Base-by-base conservation (phyloP, 2,888 invertebrate genomes). In the Trichogramma evanescens region DNA sequence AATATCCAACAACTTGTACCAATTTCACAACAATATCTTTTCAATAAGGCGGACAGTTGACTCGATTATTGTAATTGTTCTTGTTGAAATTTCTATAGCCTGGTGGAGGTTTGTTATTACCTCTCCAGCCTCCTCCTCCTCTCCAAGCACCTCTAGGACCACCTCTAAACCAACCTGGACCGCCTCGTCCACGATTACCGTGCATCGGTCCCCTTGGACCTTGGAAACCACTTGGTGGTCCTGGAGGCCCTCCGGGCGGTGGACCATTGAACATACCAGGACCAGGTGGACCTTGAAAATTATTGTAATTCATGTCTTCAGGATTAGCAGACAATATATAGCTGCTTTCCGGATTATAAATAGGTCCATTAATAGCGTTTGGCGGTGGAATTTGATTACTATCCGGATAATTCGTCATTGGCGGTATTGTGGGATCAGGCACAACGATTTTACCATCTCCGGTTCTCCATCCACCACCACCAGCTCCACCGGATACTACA, bases 51-150 rank as follows among this genome's bases (percentile, higher is more conserved):
- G 85, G 84, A 69, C 83, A 83, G 75, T 84, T 84, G 26, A 83
- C 82, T 64, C 85, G 86, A 4, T 90, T 90, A 81, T 94, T 94
- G 63, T 86, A 89, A 1, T 93, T 93, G 69, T 84, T 86, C 70
- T 88, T 86, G 74, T 88, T 87, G 71, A 89, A 89, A 74, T 90
- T 89, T 74, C 89, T 87, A 74, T 93, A 93, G 9, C 87, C 73
- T 1, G 75, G 75, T 0, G 76, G 74, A 50, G 75, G 77, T 57
- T 78, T 78, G 0, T 71, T 69, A 39, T 67, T 72, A 2, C 75
- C 76, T 43, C 78, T 67, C 78, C 78, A 78, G 46, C 81, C 83
- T 48, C 74, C 82, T 64, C 84, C 81, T 48, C 74, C 82, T 64
- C 84, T 81, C 61, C 83, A 81, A 46, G 82, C 80, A 26, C 79